Conservation (phyloP, 2,888 invertebrate genomes). For the Mimachlamys varia region DNA sequence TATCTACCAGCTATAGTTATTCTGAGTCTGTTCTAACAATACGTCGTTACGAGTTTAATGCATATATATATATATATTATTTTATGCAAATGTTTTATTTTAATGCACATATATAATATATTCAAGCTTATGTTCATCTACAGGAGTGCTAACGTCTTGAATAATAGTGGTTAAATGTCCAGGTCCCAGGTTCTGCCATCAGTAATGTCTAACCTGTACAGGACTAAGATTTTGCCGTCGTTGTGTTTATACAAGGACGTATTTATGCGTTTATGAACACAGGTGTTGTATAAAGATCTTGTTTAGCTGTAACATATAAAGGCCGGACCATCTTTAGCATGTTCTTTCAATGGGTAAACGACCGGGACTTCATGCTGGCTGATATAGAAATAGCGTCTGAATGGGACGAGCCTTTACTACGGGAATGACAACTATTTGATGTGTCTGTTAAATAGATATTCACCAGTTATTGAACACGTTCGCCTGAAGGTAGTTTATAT, state of each 20-base stretch:
- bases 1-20: not conserved
- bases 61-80: no score
- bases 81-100: no score
- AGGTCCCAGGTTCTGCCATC: not conserved
- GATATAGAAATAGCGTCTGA: not conserved
- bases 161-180: not conserved
- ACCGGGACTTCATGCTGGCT: not conserved
- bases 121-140: not conserved
- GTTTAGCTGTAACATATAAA: not conserved
- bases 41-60: not conserved
- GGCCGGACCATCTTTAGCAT: not conserved
- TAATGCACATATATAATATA: no score
- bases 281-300: not conserved
- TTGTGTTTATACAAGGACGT: not conserved
- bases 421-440: slow-evolving; percentile 21
- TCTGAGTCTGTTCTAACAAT: not conserved
- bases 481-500: not conserved
- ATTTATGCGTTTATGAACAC: not conserved
- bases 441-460: slow-evolving; percentile 20
- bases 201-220: not conserved
- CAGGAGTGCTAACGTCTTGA: not conserved
- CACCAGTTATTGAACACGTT: not conserved
- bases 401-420: not conserved
- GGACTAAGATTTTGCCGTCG: no score
- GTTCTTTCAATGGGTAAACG: not conserved